Evolutionary conservation across 2,797 vertebrate species (phyloP).

Genomic region (Sternotherus odoratus): DNA sequence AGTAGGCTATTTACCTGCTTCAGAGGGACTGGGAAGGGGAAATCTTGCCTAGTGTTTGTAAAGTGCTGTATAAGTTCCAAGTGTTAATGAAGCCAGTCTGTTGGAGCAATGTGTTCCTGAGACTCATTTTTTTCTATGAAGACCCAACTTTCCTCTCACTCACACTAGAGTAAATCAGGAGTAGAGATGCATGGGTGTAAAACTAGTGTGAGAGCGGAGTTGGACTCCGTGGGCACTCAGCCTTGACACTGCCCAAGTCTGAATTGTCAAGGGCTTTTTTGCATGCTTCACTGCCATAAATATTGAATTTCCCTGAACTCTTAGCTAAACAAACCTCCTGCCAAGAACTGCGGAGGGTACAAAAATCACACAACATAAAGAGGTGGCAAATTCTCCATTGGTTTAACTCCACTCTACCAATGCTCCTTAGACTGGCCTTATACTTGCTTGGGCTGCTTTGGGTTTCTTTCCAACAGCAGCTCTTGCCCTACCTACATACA

Average conservation of each 20-base stretch:
- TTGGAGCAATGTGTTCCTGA: neutral
- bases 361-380: neutral
- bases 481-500: neutral
- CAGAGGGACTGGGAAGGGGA: conserved; percentile 1
- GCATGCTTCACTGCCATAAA: conserved; percentile 4
- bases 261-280: neutral
- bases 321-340: neutral
- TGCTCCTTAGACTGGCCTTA: neutral
- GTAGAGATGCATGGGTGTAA: conserved; percentile 29
- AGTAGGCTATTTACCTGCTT: neutral
- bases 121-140: neutral
- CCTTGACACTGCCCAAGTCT: neutral
- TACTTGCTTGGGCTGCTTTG: neutral
- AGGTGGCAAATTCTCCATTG: neutral
- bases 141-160: conserved; percentile 27
- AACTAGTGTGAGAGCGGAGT: conserved; percentile 19
- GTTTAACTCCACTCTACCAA: conserved; percentile 12
- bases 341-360: rapidly evolving
- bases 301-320: neutral
- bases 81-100: neutral
- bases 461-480: neutral
- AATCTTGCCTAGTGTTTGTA: neutral
- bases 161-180: conserved; percentile 25
- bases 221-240: neutral
- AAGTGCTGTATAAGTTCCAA: neutral